Conservation (phyloP, 2,797 vertebrate species). For the Poecilia velifera region DNA sequence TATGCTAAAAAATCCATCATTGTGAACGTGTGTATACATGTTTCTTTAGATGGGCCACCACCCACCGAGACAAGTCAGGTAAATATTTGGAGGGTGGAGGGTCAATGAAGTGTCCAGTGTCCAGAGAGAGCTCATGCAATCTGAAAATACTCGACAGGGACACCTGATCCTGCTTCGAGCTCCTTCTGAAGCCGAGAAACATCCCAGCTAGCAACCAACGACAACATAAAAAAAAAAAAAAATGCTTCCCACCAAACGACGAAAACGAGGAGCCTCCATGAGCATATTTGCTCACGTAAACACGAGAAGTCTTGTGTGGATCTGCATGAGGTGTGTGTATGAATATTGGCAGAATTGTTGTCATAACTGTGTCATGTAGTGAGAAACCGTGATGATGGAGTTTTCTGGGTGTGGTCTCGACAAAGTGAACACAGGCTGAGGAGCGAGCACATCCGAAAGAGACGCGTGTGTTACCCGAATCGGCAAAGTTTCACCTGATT, state of each 20-base stretch:
- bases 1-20: conserved; percentile 53
- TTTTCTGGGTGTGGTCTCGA: conserved; percentile 41
- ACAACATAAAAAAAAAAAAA: conserved; percentile 63
- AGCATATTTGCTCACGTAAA: not conserved
- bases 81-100: conserved; percentile 74
- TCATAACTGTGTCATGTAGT: conserved; percentile 41
- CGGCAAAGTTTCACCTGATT: not conserved
- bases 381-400: conserved; percentile 46
- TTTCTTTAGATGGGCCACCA: conserved; percentile 75
- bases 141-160: conserved; percentile 62
- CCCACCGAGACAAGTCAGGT: conserved; percentile 82
- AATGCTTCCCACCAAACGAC: conserved; percentile 51
- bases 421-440: conserved; percentile 19
- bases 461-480: not conserved
- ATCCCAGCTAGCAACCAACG: conserved; percentile 68
- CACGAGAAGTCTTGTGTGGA: conserved; percentile 8
- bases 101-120: conserved; percentile 72
- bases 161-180: conserved; percentile 76
- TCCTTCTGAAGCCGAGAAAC: conserved; percentile 67
- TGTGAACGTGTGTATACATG: conserved; percentile 66
- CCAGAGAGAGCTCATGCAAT: conserved; percentile 71
- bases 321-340: not conserved
- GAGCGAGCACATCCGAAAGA: not conserved
- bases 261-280: not conserved
- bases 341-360: conserved; percentile 25